Conservation (phyloP, 2,113 vertebrate genomes). For the Leptobrachium ailaonicum region DNA sequence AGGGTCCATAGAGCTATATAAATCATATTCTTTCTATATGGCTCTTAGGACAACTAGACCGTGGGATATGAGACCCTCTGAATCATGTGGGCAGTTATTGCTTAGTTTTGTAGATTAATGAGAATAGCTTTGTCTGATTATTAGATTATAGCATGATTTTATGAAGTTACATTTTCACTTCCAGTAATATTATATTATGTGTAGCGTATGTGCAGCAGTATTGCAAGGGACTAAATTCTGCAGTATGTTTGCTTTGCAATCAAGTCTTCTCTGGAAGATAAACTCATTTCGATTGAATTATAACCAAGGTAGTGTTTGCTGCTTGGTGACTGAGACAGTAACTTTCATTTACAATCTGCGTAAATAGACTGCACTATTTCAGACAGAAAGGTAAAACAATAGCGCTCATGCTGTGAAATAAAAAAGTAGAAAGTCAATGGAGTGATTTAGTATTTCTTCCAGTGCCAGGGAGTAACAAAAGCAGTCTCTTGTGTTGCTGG, state of each 20-base stretch:
- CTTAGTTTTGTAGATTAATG: too few species aligned
- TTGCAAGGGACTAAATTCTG: not conserved
- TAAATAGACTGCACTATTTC: constrained; percentile 58
- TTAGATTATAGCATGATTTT: not conserved
- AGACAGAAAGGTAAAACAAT: constrained; percentile 59
- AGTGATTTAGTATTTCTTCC: constrained; percentile 65
- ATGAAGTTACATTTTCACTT: not conserved
- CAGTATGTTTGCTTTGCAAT: not conserved
- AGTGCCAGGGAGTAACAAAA: constrained; percentile 60
- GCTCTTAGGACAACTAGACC: too few species aligned
- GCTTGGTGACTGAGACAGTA: constrained; percentile 58
- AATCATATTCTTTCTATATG: too few species aligned
- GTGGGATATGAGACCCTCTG: too few species aligned
- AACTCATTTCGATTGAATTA: constrained; percentile 64
- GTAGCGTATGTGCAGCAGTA: not conserved
- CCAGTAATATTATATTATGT: not conserved
- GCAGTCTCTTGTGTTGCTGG: constrained; percentile 52
- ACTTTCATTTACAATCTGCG: constrained; percentile 59
- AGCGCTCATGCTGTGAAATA: constrained; percentile 61
- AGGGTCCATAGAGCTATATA: too few species aligned
- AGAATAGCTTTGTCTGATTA: too few species aligned
- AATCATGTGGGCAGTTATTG: too few species aligned
- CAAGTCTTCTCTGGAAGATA: constrained; percentile 53
- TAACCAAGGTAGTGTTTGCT: constrained; percentile 55
- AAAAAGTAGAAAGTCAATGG: constrained; percentile 58